These are phyloP conservation scores for Dynastes grantii DNA, from an alignment of 2,888 invertebrate genomes.

Conservation along the genomic window DNA sequence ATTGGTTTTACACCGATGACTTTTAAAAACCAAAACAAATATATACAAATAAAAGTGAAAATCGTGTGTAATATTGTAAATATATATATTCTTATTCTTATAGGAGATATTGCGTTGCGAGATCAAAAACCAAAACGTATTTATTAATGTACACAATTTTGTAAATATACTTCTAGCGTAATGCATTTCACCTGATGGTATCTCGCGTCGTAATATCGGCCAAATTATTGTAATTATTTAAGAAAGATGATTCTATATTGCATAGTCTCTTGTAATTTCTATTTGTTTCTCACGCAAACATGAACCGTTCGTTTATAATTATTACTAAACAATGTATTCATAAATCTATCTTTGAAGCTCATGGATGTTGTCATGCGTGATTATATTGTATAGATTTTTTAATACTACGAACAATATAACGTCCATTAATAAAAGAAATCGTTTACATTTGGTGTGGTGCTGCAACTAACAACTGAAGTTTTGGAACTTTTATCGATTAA, in stretches of 20 bases:
- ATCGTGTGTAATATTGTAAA: conserved; percentile 31
- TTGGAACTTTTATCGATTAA: conserved; percentile 59
- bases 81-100: conserved; percentile 5
- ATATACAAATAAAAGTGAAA: not conserved
- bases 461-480: conserved; percentile 62
- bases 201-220: conserved; percentile 29
- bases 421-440: conserved; percentile 44
- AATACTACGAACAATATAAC: conserved; percentile 38
- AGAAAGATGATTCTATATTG: conserved; percentile 12
- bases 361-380: not conserved
- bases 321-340: too few relatives aligned
- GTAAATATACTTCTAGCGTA: conserved; percentile 43
- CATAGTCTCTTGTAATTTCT: conserved; percentile 17
- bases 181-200: conserved; percentile 23
- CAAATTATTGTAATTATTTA: not conserved
- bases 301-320: conserved; percentile 6
- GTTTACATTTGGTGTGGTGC: conserved; percentile 66
- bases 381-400: conserved; percentile 31
- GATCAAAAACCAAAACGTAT: conserved; percentile 17
- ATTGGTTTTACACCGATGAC: conserved; percentile 2
- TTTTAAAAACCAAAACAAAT: conserved; percentile 9
- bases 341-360: not conserved
- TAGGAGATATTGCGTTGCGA: conserved; percentile 10
- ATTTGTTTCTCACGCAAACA: conserved; percentile 8
- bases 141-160: conserved; percentile 31